phyloP scores from a whole-genome alignment of 1,140 invertebrate genomes.

The Epicauta chinensis region DNA sequence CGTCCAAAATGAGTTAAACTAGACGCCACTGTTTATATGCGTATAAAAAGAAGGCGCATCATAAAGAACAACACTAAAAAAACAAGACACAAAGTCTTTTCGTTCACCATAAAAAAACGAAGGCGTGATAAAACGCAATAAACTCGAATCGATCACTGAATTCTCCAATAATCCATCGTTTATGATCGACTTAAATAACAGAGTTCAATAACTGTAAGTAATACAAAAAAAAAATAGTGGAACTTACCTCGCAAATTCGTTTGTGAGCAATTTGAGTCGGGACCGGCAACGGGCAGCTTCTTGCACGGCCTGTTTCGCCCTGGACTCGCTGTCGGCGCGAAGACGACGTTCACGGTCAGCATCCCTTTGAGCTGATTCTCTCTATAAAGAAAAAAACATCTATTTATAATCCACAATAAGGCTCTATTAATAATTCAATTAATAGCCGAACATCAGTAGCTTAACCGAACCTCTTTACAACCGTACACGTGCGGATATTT shows the following conservation, averaged over 20 bases:
- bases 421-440: no score
- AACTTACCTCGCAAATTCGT: conserved; percentile 51
- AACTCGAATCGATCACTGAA: no score
- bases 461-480: no score
- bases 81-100: background rate
- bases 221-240: no score
- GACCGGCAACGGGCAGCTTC: conserved; percentile 50
- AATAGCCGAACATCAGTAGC: no score
- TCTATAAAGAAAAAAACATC: conserved; percentile 43
- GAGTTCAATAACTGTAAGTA: no score
- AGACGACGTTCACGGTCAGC: conserved; percentile 53
- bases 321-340: conserved; percentile 51
- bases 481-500: conserved; percentile 1
- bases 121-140: no score
- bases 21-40: background rate
- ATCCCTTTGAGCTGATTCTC: conserved; percentile 54
- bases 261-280: conserved; percentile 50
- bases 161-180: no score
- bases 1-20: background rate
- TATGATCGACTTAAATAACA: no score
- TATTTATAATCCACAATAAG: no score
- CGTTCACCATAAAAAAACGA: no score
- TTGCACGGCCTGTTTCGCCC: conserved; percentile 48
- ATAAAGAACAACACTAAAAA: conserved; percentile 2
- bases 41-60: background rate